These are phyloP conservation scores for Akabosia matsudoensis DNA, from an alignment of 1,140 invertebrate genomes.

Conservation along the genomic window DNA sequence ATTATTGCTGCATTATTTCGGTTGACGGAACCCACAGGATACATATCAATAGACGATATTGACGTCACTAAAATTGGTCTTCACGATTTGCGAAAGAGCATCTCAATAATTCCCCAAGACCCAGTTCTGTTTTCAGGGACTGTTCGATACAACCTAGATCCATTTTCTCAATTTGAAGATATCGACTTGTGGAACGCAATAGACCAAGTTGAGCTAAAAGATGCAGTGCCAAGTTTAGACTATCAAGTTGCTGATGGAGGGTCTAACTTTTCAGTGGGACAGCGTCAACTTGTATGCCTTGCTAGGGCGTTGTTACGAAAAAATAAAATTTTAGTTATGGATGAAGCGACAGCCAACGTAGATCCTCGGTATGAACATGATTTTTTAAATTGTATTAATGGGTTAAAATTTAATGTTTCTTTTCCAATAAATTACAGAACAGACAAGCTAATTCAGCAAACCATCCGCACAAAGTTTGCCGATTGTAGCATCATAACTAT, in stretches of 20 bases:
- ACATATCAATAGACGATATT: slow-evolving; percentile 65
- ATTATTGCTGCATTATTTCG: slow-evolving; percentile 70
- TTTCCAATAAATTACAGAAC: slow-evolving; percentile 52
- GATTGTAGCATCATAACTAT: slow-evolving; percentile 78
- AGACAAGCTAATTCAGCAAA: slow-evolving; percentile 68
- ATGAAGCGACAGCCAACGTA: slow-evolving; percentile 71
- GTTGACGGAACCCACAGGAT: slow-evolving; percentile 62
- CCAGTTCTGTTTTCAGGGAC: slow-evolving; percentile 81
- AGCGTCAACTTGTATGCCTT: slow-evolving; percentile 54
- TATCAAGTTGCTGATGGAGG: slow-evolving; percentile 53
- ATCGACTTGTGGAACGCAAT: slow-evolving; percentile 63
- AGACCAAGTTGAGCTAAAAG: slow-evolving; percentile 58
- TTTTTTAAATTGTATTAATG: slow-evolving; percentile 31
- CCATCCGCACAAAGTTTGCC: slow-evolving; percentile 67
- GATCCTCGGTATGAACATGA: slow-evolving; percentile 54
- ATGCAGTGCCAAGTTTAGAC: slow-evolving; percentile 49
- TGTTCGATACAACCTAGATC: slow-evolving; percentile 81
- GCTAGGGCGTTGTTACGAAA: slow-evolving; percentile 63
- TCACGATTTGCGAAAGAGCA: slow-evolving; percentile 65
- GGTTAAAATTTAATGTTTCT: background rate
- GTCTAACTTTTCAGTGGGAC: slow-evolving; percentile 54
- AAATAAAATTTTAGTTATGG: slow-evolving; percentile 61
- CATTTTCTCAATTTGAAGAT: slow-evolving; percentile 71
- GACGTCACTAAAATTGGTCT: slow-evolving; percentile 65
- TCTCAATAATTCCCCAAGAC: slow-evolving; percentile 82